A percentile compares a stretch with the other conserved stretches of the same genome.
phyloP scores from a whole-genome alignment of 2,797 vertebrate genomes.

The Petrocephalus sullivani region DNA sequence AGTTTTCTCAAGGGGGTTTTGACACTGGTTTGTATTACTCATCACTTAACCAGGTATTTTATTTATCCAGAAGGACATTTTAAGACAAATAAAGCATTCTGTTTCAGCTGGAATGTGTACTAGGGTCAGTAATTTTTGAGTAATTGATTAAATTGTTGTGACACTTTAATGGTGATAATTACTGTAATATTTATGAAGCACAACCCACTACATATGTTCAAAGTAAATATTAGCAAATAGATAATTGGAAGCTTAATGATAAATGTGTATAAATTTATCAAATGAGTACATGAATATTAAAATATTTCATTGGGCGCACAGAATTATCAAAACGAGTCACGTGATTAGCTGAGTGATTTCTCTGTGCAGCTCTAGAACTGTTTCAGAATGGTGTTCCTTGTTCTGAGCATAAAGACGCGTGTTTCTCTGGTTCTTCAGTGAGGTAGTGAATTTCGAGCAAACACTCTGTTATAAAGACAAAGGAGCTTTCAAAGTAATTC shows the following conservation, averaged over 20 bases:
- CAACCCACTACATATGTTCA: neutral
- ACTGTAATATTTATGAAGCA: neutral
- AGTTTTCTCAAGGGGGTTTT: neutral
- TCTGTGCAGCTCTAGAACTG: neutral
- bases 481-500: neutral
- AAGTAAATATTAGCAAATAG: neutral
- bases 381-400: neutral
- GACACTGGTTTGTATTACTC: neutral
- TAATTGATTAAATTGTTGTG: neutral
- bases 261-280: neutral
- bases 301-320: neutral
- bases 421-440: neutral
- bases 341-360: neutral
- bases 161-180: neutral
- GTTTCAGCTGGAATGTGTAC: neutral
- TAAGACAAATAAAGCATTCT: neutral
- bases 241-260: neutral
- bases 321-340: neutral
- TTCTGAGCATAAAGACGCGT: neutral
- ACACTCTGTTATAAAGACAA: neutral
- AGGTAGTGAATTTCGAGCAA: neutral
- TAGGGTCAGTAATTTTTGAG: neutral
- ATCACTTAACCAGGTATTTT: neutral
- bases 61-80: neutral
- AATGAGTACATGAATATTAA: neutral